Base-by-base conservation (phyloP, 2,888 invertebrate genomes). In the Brachynemurus nebulosus region DNA sequence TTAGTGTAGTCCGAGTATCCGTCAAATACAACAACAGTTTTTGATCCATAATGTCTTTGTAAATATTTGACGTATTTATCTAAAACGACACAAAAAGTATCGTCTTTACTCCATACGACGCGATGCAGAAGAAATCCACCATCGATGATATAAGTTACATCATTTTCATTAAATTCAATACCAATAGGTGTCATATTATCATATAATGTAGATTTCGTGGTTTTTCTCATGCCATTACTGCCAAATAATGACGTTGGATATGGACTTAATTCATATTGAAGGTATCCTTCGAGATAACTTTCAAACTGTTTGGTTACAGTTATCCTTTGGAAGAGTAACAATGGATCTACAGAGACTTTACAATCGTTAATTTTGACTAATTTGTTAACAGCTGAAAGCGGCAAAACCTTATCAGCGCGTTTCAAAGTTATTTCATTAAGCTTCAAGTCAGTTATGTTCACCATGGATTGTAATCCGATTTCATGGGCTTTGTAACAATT, bases 351-450 rank as follows among this genome's bases (percentile, higher is more conserved):
- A 27, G 12, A 27, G 27, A 5, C 48, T 49, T 48, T 50, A 46
- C 46, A 44, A 46, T 50, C 36, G 30, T 50, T 45, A 45, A 50
- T 37, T 38, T 41, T 48, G 42, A 48, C 38, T 20, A 45, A 48
- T 42, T 44, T 51, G 46, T 51, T 49, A 36, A 51, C 41, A 12
- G 41, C 33, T 44, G 49, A 51, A 45, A 51, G 44, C 42, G 48
- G 48, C 33, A 54, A 40, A 44, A 55, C 53, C 42, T 52, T 56
- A 46, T 56, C 54, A 27, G 42, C 20, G 47, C 55, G 54, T 53
- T 55, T 54, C 33, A 55, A 55, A 38, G 50, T 54, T 51, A 56
- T 52, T 27, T 54, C 47, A 43, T 48, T 33, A 43, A 50, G 48
- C 14, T 38, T 23, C 27, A 46, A 36, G 14, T 46, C 51, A 43